Percentiles rank a stretch among this genome's conserved stretches.
Evolutionary conservation across 2,113 vertebrate species (phyloP).

Genomic region (Ramphastos sulfuratus): DNA sequence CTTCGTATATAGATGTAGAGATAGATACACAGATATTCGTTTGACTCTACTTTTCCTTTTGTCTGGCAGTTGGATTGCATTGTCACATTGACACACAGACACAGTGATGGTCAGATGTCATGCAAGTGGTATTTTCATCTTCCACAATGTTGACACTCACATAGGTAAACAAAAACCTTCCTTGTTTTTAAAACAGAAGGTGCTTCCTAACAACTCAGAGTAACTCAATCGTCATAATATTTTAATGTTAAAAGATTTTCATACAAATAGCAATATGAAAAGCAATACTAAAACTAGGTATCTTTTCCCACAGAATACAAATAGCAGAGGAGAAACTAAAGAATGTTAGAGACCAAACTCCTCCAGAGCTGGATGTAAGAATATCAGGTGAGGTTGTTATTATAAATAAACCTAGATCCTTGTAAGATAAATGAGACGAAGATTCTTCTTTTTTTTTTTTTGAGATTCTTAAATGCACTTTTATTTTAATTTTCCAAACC

Average conservation of each 20-base stretch:
- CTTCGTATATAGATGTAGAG: not conserved
- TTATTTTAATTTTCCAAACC: not conserved
- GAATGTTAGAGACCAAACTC: not conserved
- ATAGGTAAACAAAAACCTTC: not conserved
- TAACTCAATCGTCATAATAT: not conserved
- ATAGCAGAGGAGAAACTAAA: not conserved
- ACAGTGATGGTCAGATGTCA: not conserved
- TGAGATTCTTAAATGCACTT: not conserved
- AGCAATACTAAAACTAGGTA: not conserved
- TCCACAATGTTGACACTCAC: not conserved
- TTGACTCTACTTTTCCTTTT: not conserved
- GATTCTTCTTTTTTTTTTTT: not conserved
- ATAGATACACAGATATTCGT: not conserved
- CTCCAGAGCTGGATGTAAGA: not conserved
- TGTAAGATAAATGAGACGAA: not conserved
- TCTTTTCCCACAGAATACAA: not conserved
- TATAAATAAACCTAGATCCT: not conserved
- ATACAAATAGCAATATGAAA: not conserved
- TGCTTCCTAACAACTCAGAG: not conserved
- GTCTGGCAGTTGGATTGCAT: not conserved
- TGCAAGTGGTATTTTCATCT: not conserved
- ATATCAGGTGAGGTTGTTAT: not conserved
- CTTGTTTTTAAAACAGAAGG: not conserved
- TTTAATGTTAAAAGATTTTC: not conserved
- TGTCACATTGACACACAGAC: not conserved